Percentiles rank a stretch among this genome's conserved stretches.
Conservation (phyloP, 2,113 vertebrate species). For the Ascaphus truei region DNA sequence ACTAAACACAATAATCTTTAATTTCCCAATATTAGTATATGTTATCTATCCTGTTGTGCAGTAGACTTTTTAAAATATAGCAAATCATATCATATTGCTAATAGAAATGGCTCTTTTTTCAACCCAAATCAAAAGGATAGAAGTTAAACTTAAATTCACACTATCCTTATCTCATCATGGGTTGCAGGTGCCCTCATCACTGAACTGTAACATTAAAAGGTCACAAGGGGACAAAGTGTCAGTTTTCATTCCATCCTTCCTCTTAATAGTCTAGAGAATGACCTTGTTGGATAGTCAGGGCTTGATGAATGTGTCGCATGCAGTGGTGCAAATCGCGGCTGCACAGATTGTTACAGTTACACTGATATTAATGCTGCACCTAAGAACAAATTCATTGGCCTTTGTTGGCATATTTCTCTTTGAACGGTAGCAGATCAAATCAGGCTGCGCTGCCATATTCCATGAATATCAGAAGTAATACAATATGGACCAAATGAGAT, state of each 20-base stretch:
- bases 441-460: constrained; percentile 2
- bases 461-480: constrained; percentile 4
- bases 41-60: too few species aligned
- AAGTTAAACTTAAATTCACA: not conserved
- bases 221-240: not conserved
- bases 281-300: not conserved
- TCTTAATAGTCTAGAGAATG: not conserved
- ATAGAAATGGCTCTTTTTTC: not conserved
- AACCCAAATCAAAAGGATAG: not conserved
- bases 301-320: not conserved
- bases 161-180: not conserved
- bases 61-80: too few species aligned
- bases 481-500: not conserved
- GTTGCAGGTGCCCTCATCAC: not conserved
- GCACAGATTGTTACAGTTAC: not conserved
- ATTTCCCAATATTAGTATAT: too few species aligned
- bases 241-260: not conserved
- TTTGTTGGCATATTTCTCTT: not conserved
- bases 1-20: too few species aligned
- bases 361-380: not conserved
- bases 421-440: constrained; percentile 14
- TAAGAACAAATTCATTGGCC: not conserved
- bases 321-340: not conserved
- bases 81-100: not conserved
- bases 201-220: not conserved